Evolutionary conservation across 2,113 vertebrate genomes (phyloP), one percentile per base, ranked within the genome.

Genomic region (Morphnarchus princeps): DNA sequence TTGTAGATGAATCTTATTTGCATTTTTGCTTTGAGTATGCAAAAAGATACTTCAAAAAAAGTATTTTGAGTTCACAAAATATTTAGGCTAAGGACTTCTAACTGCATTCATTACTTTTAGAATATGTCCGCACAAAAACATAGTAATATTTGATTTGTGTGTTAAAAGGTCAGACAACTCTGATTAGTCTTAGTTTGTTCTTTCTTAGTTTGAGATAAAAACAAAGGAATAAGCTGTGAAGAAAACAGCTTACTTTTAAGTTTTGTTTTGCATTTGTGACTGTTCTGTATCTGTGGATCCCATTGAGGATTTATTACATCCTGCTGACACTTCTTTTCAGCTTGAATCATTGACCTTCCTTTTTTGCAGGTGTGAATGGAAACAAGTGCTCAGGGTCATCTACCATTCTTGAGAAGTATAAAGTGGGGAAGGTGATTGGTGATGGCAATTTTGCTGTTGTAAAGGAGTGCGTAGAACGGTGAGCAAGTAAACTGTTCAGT

Each of bases 401-500:
- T 11, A 87, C 97, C 91, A 98, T 99, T 97, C 97, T 98, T 61
- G 99, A 99, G 76, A 99, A 99, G 90, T 99, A 99, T 89, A 99
- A 98, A 97, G 97, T 99, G 38, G 99, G 99, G 50, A 99, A 99
- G 95, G 98, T 99, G 90, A 99, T 99, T 34, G 99, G 99, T 28
- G 99, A 99, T 29, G 99, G 99, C 32, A 99, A 99, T 97, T 99
- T 99, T 43, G 99, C 99, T 13, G 99, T 99, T 24, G 99, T 99
- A 29, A 99, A 99, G 94, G 99, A 99, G 90, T 99, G 99, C 8
- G 83, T 99, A 82, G 99, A 99, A 97, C 98, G 99, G 99, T 99
- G 94, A 97, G 98, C 82, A 49, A 92, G 29, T 43, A 70, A 74
- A 73, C 62, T 49, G 9, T 47, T 83, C 62, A 19, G 25, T 71